Evolutionary conservation across 2,797 vertebrate species (phyloP), one percentile per base, ranked within the genome.

Genomic region (Cyclopterus lumpus): DNA sequence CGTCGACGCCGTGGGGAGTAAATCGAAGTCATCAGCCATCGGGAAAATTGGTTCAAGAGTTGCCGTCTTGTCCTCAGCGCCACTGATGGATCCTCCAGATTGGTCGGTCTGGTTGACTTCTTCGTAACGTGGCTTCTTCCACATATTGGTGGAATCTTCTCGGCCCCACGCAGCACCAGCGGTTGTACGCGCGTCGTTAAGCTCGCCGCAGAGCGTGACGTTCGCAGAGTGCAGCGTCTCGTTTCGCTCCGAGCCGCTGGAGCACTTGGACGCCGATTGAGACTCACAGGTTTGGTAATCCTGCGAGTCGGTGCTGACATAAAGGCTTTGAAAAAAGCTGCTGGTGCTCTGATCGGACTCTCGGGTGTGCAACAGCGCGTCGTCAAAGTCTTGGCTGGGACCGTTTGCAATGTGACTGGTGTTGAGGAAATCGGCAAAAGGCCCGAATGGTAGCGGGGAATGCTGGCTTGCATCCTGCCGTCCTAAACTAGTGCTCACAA

Each of bases 211-310:
- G 30, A 89, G 57, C 2, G 81, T 84, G 0, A 74, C 83, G 73
- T 68, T 80, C 0, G 64, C 79, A 3, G 87, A 86, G 49, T 76
- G 55, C 1, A 81, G 66, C 0, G 51, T 79, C 53, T 67, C 26
- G 0, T 78, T 67, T 9, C n/a, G 55, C 28, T 86, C 84, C 0
- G 75, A 87, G 46, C 32, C 2, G 8, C 51, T 36, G 58, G 75
- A 78, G 49, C 8, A 51, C 36, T 71, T 60, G 14, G 82, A 93
- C 55, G 86, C 95, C 87, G 60, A 49, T 3, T 81, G 72, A 51
- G 93, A 93, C 51, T 6, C 69, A 10, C 94, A 93, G 59, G 83
- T 91, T 55, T 91, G 82, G 72, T 94, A 94, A 20, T 86, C 54
- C 64, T 95, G 91, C 0, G 94, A 94, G 71, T 94, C 88, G 0